Conservation (phyloP, 2,797 vertebrate species). For the Enteromius afrohamiltoni region DNA sequence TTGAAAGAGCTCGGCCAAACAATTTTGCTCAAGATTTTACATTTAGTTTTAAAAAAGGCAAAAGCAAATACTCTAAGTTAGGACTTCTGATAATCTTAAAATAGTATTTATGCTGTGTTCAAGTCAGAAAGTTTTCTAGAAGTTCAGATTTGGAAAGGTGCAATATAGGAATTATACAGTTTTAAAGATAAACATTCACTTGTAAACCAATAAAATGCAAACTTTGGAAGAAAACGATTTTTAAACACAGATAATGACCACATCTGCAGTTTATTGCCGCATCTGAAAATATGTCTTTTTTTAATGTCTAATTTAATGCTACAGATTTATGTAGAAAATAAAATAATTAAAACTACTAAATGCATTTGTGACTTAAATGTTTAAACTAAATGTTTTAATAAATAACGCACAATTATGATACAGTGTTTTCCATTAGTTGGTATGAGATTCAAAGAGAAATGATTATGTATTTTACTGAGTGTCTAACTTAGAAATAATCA, state of each 20-base stretch:
- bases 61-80: not conserved
- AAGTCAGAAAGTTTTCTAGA: not conserved
- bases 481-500: not conserved
- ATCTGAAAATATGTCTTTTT: not conserved
- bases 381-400: not conserved
- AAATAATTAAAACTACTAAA: not conserved
- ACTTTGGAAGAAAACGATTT: not conserved
- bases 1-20: conserved; percentile 9
- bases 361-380: not conserved
- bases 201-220: not conserved
- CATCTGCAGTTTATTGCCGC: not conserved
- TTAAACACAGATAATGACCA: not conserved
- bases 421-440: not conserved
- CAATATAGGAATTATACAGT: not conserved
- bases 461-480: not conserved
- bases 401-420: not conserved
- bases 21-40: conserved; percentile 9
- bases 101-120: not conserved
- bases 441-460: not conserved
- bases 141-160: too few relatives aligned
- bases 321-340: not conserved
- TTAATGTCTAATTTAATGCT: not conserved
- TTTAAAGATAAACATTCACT: not conserved
- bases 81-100: not conserved
- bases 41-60: not conserved